Conservation (phyloP, 2,113 vertebrate species). For the Connochaetes taurinus region DNA sequence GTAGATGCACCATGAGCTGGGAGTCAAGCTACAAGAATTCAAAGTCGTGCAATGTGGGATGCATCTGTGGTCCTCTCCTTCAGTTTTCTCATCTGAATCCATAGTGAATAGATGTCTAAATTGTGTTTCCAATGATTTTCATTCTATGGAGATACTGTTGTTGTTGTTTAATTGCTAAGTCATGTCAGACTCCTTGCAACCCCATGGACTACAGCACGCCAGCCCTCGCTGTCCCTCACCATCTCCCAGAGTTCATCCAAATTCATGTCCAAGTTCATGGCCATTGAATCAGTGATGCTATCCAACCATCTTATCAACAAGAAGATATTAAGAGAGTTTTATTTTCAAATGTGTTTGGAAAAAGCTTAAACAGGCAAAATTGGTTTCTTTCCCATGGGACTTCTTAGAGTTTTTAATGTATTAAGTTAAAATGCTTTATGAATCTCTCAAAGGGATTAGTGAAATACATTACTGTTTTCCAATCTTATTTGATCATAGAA, state of each 20-base stretch:
- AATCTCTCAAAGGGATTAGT: neutral
- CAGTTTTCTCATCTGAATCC: neutral
- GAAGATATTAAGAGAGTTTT: neutral
- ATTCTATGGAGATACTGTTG: neutral
- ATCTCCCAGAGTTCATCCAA: neutral
- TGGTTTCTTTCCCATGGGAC: neutral
- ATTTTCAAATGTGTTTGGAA: neutral
- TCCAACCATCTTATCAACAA: neutral
- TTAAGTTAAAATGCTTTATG: neutral
- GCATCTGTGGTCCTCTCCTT: neutral
- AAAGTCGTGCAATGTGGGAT: too few species aligned
- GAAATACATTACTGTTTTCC: neutral
- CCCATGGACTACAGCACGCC: neutral
- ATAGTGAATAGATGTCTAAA: neutral
- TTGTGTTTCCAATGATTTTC: neutral
- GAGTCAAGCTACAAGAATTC: neutral
- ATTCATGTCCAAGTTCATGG: neutral
- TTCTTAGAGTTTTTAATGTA: neutral
- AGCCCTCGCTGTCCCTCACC: neutral
- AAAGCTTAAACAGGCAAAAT: neutral
- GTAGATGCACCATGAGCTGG: fast-evolving
- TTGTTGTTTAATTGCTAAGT: neutral
- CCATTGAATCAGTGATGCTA: neutral
- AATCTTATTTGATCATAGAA: neutral
- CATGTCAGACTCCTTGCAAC: neutral